Conservation (phyloP, 2,888 invertebrate genomes). For the Neelides folsomi region DNA sequence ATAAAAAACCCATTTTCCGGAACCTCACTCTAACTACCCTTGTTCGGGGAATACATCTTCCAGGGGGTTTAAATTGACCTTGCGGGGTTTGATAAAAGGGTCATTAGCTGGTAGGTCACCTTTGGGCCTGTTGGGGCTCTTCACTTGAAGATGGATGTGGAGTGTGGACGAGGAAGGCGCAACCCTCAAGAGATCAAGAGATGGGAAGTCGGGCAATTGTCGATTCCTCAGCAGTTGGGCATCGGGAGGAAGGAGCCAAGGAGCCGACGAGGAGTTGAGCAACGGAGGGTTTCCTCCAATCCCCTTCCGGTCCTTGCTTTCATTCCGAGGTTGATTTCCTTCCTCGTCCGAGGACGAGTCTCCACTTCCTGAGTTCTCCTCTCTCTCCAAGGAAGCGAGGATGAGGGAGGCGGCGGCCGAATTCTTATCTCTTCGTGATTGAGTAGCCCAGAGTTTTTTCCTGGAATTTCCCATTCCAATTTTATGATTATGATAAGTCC, state of each 20-base stretch:
- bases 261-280: slow-evolving; percentile 11
- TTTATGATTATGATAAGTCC: no score
- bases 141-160: background rate
- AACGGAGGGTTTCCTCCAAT: background rate
- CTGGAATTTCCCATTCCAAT: slow-evolving; percentile 10
- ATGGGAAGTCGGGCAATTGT: slow-evolving; percentile 9
- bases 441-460: slow-evolving; percentile 20
- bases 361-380: slow-evolving; percentile 9
- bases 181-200: slow-evolving; percentile 20
- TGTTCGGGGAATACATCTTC: no score
- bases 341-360: slow-evolving; percentile 23
- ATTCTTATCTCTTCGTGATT: slow-evolving; percentile 22
- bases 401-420: slow-evolving; percentile 13
- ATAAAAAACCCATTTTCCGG: no score
- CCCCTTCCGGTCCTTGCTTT: background rate
- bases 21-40: no score
- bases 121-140: no score
- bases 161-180: slow-evolving; percentile 12
- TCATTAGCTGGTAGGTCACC: no score
- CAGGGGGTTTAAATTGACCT: no score
- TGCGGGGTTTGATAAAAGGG: no score
- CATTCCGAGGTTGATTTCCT: slow-evolving; percentile 1
- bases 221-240: slow-evolving; percentile 18
- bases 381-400: background rate
- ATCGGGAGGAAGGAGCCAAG: slow-evolving; percentile 28